These are phyloP conservation scores for Lacerta agilis DNA, from an alignment of 2,797 vertebrate species.

Conservation along the genomic window DNA sequence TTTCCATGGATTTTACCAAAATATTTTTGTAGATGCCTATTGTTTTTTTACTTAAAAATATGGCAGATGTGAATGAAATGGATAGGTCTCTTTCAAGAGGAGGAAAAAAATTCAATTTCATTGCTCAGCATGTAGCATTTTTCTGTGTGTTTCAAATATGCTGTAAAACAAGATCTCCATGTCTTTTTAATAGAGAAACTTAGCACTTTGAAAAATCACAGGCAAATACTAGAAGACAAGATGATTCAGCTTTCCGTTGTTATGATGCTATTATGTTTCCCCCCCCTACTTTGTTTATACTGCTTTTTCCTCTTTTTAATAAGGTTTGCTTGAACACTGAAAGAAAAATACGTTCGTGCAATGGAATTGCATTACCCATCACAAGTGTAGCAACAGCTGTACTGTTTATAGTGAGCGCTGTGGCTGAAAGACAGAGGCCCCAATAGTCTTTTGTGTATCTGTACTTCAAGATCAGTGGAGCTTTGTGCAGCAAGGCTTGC, in stretches of 20 bases:
- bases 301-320: conserved; percentile 53
- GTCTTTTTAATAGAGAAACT: conserved; percentile 77
- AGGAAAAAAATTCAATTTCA: conserved; percentile 79
- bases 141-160: conserved; percentile 77
- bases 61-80: conserved; percentile 76
- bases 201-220: conserved; percentile 72
- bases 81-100: conserved; percentile 76
- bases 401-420: conserved; percentile 35
- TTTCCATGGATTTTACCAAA: conserved; percentile 77
- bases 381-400: conserved; percentile 31
- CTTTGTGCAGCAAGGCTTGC: conserved; percentile 57
- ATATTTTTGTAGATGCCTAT: conserved; percentile 79
- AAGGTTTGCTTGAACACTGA: conserved; percentile 44
- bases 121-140: conserved; percentile 79
- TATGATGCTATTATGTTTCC: conserved; percentile 58
- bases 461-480: conserved; percentile 51
- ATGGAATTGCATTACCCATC: conserved; percentile 45
- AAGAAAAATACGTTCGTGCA: conserved; percentile 44
- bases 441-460: conserved; percentile 48
- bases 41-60: conserved; percentile 79
- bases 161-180: conserved; percentile 77
- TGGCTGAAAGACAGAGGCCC: conserved; percentile 37
- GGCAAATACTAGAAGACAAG: conserved; percentile 61
- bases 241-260: conserved; percentile 69
- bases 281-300: conserved; percentile 52